Conservation (phyloP, 2,113 vertebrate species). For the Dermatemys mawii region DNA sequence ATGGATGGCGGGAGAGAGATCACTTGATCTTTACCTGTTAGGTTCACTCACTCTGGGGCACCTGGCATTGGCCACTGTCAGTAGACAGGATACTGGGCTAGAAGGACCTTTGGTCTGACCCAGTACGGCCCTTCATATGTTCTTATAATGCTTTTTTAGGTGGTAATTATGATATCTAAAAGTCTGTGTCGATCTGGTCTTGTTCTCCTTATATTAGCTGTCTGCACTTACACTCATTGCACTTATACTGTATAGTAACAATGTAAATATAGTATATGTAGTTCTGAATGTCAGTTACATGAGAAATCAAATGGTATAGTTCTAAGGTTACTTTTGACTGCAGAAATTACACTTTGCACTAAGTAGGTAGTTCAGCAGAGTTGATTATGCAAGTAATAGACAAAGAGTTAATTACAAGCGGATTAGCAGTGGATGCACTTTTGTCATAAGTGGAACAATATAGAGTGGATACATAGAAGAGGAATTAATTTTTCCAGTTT, state of each 20-base stretch:
- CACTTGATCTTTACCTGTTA: too few relatives aligned
- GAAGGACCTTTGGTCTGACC: too few relatives aligned
- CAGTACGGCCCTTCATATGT: too few relatives aligned
- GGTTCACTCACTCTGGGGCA: too few relatives aligned
- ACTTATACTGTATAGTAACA: not conserved
- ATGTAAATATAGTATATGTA: not conserved
- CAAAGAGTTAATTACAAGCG: constrained; percentile 50
- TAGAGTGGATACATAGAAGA: constrained; percentile 27
- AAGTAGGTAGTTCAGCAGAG: constrained; percentile 18
- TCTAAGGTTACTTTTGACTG: constrained; percentile 38
- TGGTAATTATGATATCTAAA: rapidly evolving
- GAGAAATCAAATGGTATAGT: constrained; percentile 19
- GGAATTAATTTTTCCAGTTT: not conserved
- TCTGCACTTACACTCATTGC: not conserved
- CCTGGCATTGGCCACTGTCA: too few relatives aligned
- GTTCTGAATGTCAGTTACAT: constrained; percentile 39
- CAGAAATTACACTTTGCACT: constrained; percentile 36
- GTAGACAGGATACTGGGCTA: too few relatives aligned
- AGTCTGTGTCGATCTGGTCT: not conserved
- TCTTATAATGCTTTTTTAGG: not conserved
- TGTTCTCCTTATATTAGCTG: not conserved
- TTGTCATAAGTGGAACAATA: constrained; percentile 46
- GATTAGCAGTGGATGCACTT: constrained; percentile 39
- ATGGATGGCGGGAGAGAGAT: too few relatives aligned
- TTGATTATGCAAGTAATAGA: constrained; percentile 6